Conservation (phyloP, 2,888 invertebrate species). For the Rhingia campestris region DNA sequence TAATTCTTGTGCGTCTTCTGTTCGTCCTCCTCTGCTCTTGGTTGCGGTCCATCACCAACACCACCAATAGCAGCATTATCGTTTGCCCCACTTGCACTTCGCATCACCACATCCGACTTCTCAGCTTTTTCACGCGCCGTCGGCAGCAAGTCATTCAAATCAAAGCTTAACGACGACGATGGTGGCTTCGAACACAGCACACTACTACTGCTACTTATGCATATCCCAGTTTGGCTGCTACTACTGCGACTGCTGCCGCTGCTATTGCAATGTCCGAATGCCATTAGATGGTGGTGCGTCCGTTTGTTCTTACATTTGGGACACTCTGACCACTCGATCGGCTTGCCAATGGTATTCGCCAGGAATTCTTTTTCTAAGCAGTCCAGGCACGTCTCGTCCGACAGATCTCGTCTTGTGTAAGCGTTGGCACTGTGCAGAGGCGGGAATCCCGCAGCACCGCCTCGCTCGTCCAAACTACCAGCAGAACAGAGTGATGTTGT, state of each 20-base stretch:
- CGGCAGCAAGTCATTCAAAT: constrained; percentile 66
- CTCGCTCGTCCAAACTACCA: constrained; percentile 79
- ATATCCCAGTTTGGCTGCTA: constrained; percentile 56
- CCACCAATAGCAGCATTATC: not conserved
- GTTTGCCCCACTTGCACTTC: not conserved
- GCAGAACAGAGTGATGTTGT: constrained; percentile 68
- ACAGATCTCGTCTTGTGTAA: constrained; percentile 74
- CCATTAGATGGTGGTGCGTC: constrained; percentile 70
- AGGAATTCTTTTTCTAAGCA: constrained; percentile 82
- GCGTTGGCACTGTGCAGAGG: constrained; percentile 66
- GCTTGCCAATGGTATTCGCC: constrained; percentile 81
- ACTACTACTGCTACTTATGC: constrained; percentile 63
- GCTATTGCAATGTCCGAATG: constrained; percentile 61
- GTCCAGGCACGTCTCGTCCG: constrained; percentile 81
- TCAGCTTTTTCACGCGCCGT: constrained; percentile 29
- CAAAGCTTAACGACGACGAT: constrained; percentile 68
- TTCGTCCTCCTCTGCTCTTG: constrained; percentile 19
- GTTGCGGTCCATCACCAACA: not conserved
- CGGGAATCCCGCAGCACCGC: constrained; percentile 75
- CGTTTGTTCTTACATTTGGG: constrained; percentile 78
- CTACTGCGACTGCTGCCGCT: constrained; percentile 66
- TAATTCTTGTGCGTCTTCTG: constrained; percentile 72
- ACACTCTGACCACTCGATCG: constrained; percentile 79
- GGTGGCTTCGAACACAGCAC: constrained; percentile 60
- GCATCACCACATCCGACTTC: constrained; percentile 2